A percentile compares a stretch with the other conserved stretches of the same genome.
These are phyloP conservation scores for Enteromius argenteus DNA, from an alignment of 2,797 vertebrate species.

Conservation along the genomic window DNA sequence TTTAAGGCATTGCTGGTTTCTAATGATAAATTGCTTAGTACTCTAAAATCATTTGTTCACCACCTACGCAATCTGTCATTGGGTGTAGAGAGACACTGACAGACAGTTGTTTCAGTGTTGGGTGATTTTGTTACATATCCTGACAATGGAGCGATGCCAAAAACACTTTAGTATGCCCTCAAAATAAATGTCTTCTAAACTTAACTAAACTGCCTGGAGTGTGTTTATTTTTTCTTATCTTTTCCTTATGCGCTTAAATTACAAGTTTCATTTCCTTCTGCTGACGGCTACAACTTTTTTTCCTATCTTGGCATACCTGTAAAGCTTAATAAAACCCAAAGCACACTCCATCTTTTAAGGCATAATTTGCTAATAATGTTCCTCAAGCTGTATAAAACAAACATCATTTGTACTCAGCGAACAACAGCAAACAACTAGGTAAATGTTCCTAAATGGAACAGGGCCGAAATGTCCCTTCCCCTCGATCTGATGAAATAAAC, in stretches of 20 bases:
- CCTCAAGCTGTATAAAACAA: conserved; percentile 44
- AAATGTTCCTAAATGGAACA: conserved; percentile 26
- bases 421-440: conserved; percentile 34
- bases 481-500: conserved; percentile 22
- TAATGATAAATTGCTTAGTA: conserved; percentile 19
- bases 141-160: conserved; percentile 7
- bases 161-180: neutral
- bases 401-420: conserved; percentile 42
- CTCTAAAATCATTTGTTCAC: conserved; percentile 13
- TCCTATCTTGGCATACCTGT: conserved; percentile 27
- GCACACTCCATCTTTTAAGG: conserved; percentile 29
- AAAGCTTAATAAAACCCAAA: conserved; percentile 31
- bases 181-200: conserved; percentile 38
- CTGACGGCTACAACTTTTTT: conserved; percentile 16
- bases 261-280: conserved; percentile 37
- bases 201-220: conserved; percentile 9
- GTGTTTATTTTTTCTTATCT: conserved; percentile 31
- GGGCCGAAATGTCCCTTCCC: conserved; percentile 10
- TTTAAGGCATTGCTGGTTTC: conserved; percentile 30
- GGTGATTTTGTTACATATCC: conserved; percentile 11
- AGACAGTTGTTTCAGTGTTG: conserved; percentile 3
- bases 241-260: conserved; percentile 3
- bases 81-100: conserved; percentile 5
- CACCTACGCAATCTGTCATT: neutral
- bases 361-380: conserved; percentile 40